Percentiles rank a stretch among this genome's conserved stretches.
These are phyloP conservation scores for Abrostola tripartita DNA, from an alignment of 2,888 invertebrate genomes.

Conservation along the genomic window DNA sequence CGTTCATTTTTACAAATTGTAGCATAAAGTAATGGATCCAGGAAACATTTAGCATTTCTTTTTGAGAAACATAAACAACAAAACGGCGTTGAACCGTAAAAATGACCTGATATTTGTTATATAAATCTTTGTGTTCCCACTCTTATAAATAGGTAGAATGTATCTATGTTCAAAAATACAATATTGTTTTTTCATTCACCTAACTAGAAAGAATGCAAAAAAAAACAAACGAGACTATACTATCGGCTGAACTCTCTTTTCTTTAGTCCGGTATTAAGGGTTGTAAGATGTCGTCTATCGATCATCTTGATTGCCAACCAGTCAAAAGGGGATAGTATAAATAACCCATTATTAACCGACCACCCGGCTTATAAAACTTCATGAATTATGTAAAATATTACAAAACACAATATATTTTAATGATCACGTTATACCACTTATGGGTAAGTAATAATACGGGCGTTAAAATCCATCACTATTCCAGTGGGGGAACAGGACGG, in stretches of 20 bases:
- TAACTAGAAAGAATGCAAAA: no score
- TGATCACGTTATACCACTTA: conserved; percentile 36
- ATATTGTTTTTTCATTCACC: no score
- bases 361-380: conserved; percentile 10
- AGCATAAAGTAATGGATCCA: conserved; percentile 26
- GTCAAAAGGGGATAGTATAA: background rate
- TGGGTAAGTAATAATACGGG: conserved; percentile 34
- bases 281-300: no score
- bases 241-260: no score
- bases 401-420: conserved; percentile 19
- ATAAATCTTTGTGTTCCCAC: conserved; percentile 30
- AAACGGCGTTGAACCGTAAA: conserved; percentile 23
- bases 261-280: no score
- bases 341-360: background rate
- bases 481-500: conserved; percentile 54
- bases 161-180: conserved; percentile 13
- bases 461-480: conserved; percentile 62
- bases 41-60: conserved; percentile 31
- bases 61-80: conserved; percentile 32
- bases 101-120: conserved; percentile 14
- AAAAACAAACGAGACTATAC: no score
- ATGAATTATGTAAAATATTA: conserved; percentile 20
- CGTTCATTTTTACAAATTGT: conserved; percentile 28
- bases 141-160: background rate
- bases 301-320: background rate